phyloP scores from a whole-genome alignment of 1,140 invertebrate genomes.

The Steinernema feltiae region DNA sequence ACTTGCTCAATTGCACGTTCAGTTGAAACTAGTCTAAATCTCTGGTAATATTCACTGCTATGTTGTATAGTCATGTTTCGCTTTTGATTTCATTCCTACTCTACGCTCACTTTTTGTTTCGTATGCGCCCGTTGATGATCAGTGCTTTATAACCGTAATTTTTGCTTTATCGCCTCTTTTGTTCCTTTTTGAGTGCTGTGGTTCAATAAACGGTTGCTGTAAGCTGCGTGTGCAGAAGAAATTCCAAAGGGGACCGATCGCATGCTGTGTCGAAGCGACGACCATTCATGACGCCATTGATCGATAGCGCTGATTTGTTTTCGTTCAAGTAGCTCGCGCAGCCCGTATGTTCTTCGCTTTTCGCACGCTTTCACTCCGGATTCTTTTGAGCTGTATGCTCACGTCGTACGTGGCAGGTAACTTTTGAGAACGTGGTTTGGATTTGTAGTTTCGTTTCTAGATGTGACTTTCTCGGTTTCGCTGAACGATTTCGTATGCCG shows the following conservation, averaged over 20 bases:
- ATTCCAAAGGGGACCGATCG: too few species aligned
- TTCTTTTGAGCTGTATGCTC: not conserved
- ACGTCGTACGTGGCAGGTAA: not conserved
- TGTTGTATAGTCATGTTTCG: not conserved
- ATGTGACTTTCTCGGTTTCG: not conserved
- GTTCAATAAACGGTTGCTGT: not conserved
- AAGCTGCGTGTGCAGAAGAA: too few species aligned
- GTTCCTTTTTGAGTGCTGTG: too few species aligned
- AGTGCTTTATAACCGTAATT: too few species aligned
- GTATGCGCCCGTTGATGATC: too few species aligned
- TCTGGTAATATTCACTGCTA: not conserved
- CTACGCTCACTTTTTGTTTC: not conserved
- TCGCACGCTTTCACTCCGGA: not conserved
- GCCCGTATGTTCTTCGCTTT: not conserved
- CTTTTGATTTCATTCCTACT: not conserved
- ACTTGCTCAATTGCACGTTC: not conserved
- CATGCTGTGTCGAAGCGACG: too few species aligned
- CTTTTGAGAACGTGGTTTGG: not conserved
- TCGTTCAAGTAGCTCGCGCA: not conserved
- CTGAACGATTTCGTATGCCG: not conserved
- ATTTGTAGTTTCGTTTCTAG: not conserved
- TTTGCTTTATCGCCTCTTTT: too few species aligned
- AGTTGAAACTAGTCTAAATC: constrained; percentile 2
- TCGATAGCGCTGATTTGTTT: not conserved
- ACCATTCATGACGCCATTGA: too few species aligned